These are phyloP conservation scores for Diplosoma virens DNA, from an alignment of 23 tunicate genomes.

Conservation along the genomic window DNA sequence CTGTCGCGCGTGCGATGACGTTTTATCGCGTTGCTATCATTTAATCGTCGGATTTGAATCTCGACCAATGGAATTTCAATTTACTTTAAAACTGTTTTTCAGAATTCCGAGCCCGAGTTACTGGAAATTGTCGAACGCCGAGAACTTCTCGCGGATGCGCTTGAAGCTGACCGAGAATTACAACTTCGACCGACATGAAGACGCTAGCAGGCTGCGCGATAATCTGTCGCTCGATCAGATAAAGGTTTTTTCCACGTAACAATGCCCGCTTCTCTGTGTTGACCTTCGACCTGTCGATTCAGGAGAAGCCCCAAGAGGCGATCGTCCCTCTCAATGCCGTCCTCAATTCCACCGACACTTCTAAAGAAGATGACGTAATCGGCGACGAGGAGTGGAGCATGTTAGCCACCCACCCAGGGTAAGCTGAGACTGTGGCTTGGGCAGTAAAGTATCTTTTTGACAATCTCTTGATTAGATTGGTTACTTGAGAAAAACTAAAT, in stretches of 20 bases:
- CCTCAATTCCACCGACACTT: constrained; percentile 32
- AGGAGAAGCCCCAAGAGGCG: constrained; percentile 26
- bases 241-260: constrained; percentile 7
- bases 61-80: too few relatives aligned
- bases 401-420: constrained; percentile 65
- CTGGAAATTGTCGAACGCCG: constrained; percentile 96
- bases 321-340: constrained; percentile 49
- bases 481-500: too few relatives aligned
- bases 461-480: not conserved
- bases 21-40: not conserved
- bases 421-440: not conserved
- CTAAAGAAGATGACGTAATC: constrained; percentile 87
- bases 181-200: constrained; percentile 75
- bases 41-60: too few relatives aligned
- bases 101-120: constrained; percentile 58
- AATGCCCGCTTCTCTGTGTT: not conserved
- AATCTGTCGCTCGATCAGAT: constrained; percentile 37
- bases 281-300: not conserved
- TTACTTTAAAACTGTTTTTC: not conserved
- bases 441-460: not conserved
- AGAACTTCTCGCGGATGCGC: constrained; percentile 94
- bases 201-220: constrained; percentile 56
- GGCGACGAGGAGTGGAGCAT: constrained; percentile 99
- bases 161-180: constrained; percentile 92
- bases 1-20: not conserved